These are phyloP conservation scores for Myiothlypis chrysogaster DNA, from an alignment of 2,797 vertebrate genomes.

Conservation along the genomic window DNA sequence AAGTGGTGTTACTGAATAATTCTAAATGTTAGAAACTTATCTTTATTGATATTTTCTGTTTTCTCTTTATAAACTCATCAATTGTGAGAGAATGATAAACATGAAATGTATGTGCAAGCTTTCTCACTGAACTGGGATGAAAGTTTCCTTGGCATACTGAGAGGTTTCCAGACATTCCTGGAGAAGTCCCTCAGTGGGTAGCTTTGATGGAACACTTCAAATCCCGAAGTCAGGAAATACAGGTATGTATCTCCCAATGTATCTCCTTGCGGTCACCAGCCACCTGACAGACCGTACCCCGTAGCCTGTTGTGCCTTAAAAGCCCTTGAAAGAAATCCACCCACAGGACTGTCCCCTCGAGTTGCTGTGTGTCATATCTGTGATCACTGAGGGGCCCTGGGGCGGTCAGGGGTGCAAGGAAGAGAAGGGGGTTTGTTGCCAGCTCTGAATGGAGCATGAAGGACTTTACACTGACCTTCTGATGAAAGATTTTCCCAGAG, in stretches of 20 bases:
- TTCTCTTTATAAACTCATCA: background rate
- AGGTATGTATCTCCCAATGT: background rate
- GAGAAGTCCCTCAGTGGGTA: background rate
- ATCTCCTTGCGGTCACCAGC: background rate
- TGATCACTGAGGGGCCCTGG: background rate
- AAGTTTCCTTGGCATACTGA: background rate
- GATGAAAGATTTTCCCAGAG: background rate
- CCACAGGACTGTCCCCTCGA: background rate
- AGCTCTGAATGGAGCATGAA: background rate
- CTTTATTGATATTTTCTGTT: background rate
- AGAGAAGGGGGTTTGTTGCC: background rate
- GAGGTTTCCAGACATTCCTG: background rate
- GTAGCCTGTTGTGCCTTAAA: background rate
- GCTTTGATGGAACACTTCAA: background rate
- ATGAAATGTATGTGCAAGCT: background rate
- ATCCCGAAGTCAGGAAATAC: background rate
- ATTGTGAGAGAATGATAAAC: background rate
- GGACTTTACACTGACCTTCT: accelerated
- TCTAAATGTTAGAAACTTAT: background rate
- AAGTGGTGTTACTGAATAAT: background rate
- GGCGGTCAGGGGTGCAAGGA: background rate
- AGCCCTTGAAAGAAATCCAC: background rate
- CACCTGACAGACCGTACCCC: background rate
- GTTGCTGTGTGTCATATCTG: background rate
- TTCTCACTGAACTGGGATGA: background rate